phyloP scores from a whole-genome alignment of 2,888 invertebrate genomes.

The Eulithis testata region DNA sequence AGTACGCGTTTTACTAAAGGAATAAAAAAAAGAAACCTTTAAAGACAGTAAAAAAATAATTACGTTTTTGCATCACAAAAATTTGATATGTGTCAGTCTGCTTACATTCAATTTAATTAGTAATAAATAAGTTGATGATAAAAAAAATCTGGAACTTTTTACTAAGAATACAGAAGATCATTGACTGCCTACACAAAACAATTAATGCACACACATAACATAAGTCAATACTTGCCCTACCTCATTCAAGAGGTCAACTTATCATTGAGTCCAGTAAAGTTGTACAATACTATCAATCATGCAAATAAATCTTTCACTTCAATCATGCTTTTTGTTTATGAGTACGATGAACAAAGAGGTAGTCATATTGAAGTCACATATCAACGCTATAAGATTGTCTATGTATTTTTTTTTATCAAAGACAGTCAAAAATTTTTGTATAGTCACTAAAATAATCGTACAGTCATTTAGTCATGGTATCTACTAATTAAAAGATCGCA shows the following conservation, averaged over 20 bases:
- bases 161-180: conserved; percentile 24
- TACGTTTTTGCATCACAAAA: not conserved
- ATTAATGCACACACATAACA: conserved; percentile 20
- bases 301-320: conserved; percentile 31
- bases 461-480: no score
- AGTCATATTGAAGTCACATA: conserved; percentile 5
- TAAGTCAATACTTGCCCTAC: conserved; percentile 29
- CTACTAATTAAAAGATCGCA: no score
- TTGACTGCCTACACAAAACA: conserved; percentile 28
- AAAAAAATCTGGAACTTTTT: not conserved
- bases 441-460: no score
- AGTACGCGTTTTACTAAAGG: conserved; percentile 35
- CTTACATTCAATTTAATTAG: no score
- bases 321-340: conserved; percentile 25
- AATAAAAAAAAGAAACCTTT: conserved; percentile 28
- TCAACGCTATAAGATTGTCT: not conserved
- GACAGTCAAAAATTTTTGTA: no score
- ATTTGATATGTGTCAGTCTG: no score
- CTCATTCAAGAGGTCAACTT: conserved; percentile 32
- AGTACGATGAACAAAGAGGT: conserved; percentile 9
- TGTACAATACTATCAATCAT: conserved; percentile 31
- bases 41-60: not conserved
- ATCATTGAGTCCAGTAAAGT: conserved; percentile 33
- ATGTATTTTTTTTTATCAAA: no score
- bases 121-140: no score